A percentile compares a stretch with the other conserved stretches of the same genome.
Evolutionary conservation across 35 echinoderm and acorn worm genomes (phyloP).

Genomic region (Heliocidaris tuberculata): DNA sequence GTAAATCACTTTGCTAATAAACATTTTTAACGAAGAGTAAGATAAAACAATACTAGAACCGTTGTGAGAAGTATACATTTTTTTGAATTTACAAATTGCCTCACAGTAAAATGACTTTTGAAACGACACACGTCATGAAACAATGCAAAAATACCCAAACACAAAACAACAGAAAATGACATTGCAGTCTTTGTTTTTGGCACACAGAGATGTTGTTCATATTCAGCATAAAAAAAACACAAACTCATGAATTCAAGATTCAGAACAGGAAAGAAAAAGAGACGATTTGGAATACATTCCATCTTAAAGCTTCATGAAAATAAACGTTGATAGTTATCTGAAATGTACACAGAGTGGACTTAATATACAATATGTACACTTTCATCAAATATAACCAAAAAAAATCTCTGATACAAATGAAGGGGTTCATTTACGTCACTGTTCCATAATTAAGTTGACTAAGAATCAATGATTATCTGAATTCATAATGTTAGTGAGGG

Average conservation of each 20-base stretch:
- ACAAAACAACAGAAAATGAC: not conserved
- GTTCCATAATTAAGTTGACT: not conserved
- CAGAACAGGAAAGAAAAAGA: not conserved
- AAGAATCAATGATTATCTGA: too few species aligned
- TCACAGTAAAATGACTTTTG: too few species aligned
- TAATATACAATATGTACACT: not conserved
- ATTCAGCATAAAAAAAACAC: not conserved
- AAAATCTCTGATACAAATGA: not conserved
- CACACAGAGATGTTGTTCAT: not conserved
- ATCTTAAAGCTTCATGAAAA: not conserved
- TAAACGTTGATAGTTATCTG: not conserved
- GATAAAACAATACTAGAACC: too few species aligned
- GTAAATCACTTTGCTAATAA: not conserved
- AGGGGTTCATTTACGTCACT: not conserved
- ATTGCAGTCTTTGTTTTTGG: not conserved
- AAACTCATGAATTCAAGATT: not conserved
- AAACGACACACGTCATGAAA: too few species aligned
- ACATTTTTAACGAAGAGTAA: not conserved
- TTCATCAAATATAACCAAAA: not conserved
- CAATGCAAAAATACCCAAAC: not conserved
- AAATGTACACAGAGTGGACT: not conserved
- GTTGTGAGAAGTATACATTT: too few species aligned
- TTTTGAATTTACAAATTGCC: too few species aligned
- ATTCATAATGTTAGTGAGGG: too few species aligned
- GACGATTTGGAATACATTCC: not conserved